Evolutionary conservation across 1,140 invertebrate species (phyloP), one percentile per base, ranked within the genome.

Genomic region (Paramacrobiotus metropolitanus): DNA sequence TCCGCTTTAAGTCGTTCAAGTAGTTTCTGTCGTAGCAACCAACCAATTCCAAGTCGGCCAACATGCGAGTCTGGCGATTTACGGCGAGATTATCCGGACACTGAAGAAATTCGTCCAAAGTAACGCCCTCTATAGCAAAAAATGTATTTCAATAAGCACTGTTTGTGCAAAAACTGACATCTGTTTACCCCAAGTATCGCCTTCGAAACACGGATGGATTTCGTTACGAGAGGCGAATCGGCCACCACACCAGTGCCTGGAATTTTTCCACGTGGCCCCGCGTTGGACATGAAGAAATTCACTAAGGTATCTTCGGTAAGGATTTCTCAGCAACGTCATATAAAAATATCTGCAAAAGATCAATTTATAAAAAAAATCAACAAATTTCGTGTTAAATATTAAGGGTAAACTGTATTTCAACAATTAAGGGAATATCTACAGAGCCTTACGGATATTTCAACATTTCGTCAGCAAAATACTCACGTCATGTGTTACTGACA

Each of bases 11-110:
- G 18, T 68, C 59, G 30, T 76, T 67, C 79, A 86, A 84, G 44
- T 83, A 79, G 21, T 81, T 82, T 34, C 78, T 82, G 73, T 93
- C 90, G 75, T 98, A 97, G 74, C 94, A 98, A 60, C 90, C 88
- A 21, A 97, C 83, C 48, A 94, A 77, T 61, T 85, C 85, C 64
- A 97, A 75, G 77, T 95, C 88, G 31, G 92, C 87, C 64, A 98
- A 72, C 94, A 99, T 99, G 66, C 94, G 77, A 0, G 93, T 96
- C 76, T 97, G 92, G 62, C 93, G 78, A 75, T 99, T 97, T 66
- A 82, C 82, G 18, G 91, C 94, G 67, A 97, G 76, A 80, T 98
- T 98, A 68, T 84, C 82, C 4, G 82, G 80, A 72, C 94, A 98
- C 28, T 77, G 75, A 67, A 91, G 82, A 73, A 96, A 97, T 71